These are phyloP conservation scores for Thera britannica DNA, from an alignment of 2,888 invertebrate genomes.

Conservation along the genomic window DNA sequence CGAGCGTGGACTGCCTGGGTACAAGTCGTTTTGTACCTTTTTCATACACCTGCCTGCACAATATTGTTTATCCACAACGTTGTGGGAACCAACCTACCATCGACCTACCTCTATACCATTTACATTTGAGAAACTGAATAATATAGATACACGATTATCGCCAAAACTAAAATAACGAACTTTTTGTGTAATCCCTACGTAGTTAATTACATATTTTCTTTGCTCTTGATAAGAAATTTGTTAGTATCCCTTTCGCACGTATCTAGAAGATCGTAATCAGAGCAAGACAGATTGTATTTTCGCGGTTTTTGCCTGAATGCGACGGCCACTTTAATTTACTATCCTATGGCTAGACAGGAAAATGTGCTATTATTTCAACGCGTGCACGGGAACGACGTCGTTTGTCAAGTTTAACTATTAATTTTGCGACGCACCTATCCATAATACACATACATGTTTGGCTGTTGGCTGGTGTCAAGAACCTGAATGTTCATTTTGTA, in stretches of 20 bases:
- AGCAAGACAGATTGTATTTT: constrained; percentile 64
- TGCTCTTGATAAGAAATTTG: constrained; percentile 10
- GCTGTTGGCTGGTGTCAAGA: constrained; percentile 1
- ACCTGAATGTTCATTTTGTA: constrained; percentile 1
- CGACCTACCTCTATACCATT: not conserved
- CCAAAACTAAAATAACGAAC: not conserved
- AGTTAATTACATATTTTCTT: not conserved
- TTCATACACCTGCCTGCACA: constrained; percentile 71
- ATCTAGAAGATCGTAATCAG: constrained; percentile 65
- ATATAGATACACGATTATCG: not conserved
- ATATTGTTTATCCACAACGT: constrained; percentile 62
- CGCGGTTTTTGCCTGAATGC: constrained; percentile 53
- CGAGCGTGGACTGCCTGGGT: constrained; percentile 69
- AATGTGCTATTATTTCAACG: constrained; percentile 48
- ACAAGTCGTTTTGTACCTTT: constrained; percentile 70
- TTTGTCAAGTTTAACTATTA: constrained; percentile 38
- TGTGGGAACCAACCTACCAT: constrained; percentile 48
- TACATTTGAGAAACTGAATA: not conserved
- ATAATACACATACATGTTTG: not conserved
- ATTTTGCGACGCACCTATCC: constrained; percentile 8
- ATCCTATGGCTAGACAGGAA: constrained; percentile 45
- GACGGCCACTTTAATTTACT: constrained; percentile 57
- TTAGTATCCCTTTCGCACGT: constrained; percentile 49
- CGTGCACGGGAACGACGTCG: constrained; percentile 37
- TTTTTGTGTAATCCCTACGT: not conserved